These are phyloP conservation scores for Drosophila atripex DNA, from an alignment of 2,888 invertebrate genomes.

Conservation along the genomic window DNA sequence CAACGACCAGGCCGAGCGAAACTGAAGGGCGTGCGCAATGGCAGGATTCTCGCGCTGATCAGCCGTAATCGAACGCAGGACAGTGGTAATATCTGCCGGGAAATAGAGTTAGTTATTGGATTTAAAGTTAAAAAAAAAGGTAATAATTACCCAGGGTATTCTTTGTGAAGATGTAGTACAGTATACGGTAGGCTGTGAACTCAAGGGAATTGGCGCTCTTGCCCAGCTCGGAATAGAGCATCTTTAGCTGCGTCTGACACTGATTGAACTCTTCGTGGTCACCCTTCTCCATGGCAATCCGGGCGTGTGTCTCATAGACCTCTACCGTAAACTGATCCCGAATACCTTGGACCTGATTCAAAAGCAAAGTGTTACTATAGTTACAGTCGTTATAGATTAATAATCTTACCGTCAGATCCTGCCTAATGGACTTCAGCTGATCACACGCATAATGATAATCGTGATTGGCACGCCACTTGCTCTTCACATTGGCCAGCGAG, in stretches of 20 bases:
- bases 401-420: slow-evolving; percentile 96
- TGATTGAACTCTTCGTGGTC: slow-evolving; percentile 99
- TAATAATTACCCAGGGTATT: slow-evolving; percentile 93
- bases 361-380: not conserved
- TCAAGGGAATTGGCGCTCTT: slow-evolving; percentile 90
- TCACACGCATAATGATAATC: slow-evolving; percentile 99
- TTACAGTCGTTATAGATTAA: not conserved
- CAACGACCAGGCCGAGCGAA: slow-evolving; percentile 96
- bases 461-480: slow-evolving; percentile 93
- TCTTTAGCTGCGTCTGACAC: slow-evolving; percentile 98
- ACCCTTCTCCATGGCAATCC: slow-evolving; percentile 98
- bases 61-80: slow-evolving; percentile 91
- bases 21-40: slow-evolving; percentile 93
- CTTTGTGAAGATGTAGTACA: slow-evolving; percentile 99
- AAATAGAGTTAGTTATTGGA: not conserved
- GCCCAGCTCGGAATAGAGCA: slow-evolving; percentile 93
- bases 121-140: not conserved
- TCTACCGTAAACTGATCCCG: slow-evolving; percentile 97
- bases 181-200: slow-evolving; percentile 97
- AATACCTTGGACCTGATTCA: slow-evolving; percentile 94
- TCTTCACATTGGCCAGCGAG: slow-evolving; percentile 95
- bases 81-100: slow-evolving; percentile 93
- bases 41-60: slow-evolving; percentile 92
- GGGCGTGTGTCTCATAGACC: slow-evolving; percentile 99
- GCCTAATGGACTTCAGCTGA: slow-evolving; percentile 98